phyloP scores from a whole-genome alignment of 1,140 invertebrate species.

The Bombus waltoni region DNA sequence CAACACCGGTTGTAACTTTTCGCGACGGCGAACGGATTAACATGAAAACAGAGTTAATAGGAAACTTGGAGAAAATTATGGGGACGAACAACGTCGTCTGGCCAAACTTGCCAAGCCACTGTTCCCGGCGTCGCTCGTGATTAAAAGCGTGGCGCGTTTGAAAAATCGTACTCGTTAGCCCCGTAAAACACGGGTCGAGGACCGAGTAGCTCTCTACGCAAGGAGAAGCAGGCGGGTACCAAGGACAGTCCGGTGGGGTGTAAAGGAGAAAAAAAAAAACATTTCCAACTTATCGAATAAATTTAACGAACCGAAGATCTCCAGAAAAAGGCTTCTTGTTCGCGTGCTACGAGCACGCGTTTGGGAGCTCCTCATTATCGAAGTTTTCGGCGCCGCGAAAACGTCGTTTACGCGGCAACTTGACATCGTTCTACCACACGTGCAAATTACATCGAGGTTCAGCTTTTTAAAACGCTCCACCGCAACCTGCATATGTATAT shows the following conservation, averaged over 20 bases:
- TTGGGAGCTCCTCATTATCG: slow-evolving; percentile 38
- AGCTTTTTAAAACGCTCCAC: background rate
- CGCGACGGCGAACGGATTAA: slow-evolving; percentile 43
- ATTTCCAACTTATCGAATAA: slow-evolving; percentile 47
- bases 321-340: slow-evolving; percentile 14
- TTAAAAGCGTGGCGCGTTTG: slow-evolving; percentile 31
- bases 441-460: slow-evolving; percentile 8
- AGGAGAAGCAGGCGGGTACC: background rate
- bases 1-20: background rate
- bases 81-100: slow-evolving; percentile 4
- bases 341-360: slow-evolving; percentile 17
- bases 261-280: background rate
- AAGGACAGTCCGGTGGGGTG: background rate
- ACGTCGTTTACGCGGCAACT: slow-evolving; percentile 34
- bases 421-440: slow-evolving; percentile 36
- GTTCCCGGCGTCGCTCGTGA: background rate
- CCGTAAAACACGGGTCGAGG: background rate
- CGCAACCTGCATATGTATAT: background rate
- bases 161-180: slow-evolving; percentile 46
- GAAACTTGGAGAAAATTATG: slow-evolving; percentile 43
- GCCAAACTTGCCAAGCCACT: slow-evolving; percentile 1
- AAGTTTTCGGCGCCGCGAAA: slow-evolving; percentile 23
- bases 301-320: slow-evolving; percentile 40
- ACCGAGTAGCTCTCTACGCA: background rate
- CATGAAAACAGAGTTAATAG: slow-evolving; percentile 33